Percentiles rank a stretch among this genome's conserved stretches.
phyloP scores from a whole-genome alignment of 2,113 vertebrate species.

The Numida meleagris region DNA sequence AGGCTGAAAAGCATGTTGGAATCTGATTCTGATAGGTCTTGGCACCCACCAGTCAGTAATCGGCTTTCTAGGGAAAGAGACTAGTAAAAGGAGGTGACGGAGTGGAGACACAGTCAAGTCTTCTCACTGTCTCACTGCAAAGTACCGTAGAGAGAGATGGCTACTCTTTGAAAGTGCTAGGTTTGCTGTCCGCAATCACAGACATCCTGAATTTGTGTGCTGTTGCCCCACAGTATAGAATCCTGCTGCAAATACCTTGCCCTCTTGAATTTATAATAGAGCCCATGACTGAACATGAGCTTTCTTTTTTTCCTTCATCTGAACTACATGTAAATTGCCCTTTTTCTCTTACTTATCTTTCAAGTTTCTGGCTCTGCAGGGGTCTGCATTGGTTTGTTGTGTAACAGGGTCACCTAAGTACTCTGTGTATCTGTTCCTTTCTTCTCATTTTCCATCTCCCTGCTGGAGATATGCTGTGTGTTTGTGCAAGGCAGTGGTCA shows the following conservation, averaged over 20 bases:
- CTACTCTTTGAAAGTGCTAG: not conserved
- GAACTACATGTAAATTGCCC: not conserved
- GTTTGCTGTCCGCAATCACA: not conserved
- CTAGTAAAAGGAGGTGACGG: not conserved
- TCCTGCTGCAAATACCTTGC: not conserved
- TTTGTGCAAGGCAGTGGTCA: not conserved
- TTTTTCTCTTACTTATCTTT: not conserved
- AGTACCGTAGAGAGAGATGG: not conserved
- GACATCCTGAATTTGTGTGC: not conserved
- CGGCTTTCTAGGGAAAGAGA: not conserved
- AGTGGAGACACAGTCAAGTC: not conserved
- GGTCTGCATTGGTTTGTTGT: not conserved
- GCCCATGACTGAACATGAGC: not conserved
- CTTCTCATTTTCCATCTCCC: not conserved
- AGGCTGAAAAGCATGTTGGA: not conserved
- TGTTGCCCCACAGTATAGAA: not conserved
- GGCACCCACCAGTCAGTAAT: not conserved
- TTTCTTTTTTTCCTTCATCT: not conserved
- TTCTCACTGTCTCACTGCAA: not conserved
- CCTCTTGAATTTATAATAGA: not conserved
- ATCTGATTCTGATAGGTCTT: not conserved
- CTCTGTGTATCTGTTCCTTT: not conserved
- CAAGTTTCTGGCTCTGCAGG: not conserved
- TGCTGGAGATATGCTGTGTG: not conserved
- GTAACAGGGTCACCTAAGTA: not conserved